Conservation (phyloP, 1,140 invertebrate genomes). For the Mya arenaria region DNA sequence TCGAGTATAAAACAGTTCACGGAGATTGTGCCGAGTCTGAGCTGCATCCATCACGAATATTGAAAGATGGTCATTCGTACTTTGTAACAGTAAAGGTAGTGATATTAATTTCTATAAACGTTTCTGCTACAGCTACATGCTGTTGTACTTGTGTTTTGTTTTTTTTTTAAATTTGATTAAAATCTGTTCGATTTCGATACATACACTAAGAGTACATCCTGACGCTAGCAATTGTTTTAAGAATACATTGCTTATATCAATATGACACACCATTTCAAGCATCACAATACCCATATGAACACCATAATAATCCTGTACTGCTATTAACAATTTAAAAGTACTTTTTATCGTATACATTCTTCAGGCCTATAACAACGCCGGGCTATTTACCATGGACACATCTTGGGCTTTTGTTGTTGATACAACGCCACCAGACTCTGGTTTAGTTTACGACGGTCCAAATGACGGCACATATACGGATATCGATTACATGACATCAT, state of each 20-base stretch:
- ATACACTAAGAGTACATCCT: too few relatives aligned
- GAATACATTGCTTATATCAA: neutral
- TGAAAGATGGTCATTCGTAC: slow-evolving; percentile 18
- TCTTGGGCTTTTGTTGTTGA: slow-evolving; percentile 19
- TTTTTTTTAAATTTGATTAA: too few relatives aligned
- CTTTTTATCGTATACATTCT: neutral
- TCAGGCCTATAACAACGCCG: slow-evolving; percentile 17
- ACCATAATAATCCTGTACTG: neutral
- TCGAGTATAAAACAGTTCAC: neutral
- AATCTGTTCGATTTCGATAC: too few relatives aligned
- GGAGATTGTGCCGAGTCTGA: neutral
- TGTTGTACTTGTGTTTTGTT: too few relatives aligned
- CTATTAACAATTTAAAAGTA: neutral
- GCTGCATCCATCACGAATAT: neutral
- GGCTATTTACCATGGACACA: neutral
- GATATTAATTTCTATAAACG: too few relatives aligned
- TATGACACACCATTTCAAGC: neutral
- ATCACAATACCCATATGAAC: neutral
- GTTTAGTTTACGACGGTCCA: slow-evolving; percentile 2
- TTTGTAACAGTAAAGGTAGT: slow-evolving; percentile 25
- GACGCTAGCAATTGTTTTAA: neutral
- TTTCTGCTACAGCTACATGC: too few relatives aligned
- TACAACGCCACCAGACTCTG: neutral
- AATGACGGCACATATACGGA: neutral
- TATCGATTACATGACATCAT: slow-evolving; percentile 15